phyloP scores from a whole-genome alignment of 2,113 vertebrate species.

The Gracilinanus agilis region DNA sequence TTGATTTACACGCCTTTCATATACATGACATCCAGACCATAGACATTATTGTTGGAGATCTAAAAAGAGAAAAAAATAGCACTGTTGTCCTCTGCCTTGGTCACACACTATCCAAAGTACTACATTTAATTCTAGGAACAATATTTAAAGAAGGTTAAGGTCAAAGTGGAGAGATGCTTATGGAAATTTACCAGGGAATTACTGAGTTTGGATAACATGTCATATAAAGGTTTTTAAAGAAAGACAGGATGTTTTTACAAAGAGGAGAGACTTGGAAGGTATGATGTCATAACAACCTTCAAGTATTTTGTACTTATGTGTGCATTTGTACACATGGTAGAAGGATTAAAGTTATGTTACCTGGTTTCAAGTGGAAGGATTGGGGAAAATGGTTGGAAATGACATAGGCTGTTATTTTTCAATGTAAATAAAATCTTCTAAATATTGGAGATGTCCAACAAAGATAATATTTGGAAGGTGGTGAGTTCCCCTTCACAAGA shows the following conservation, averaged over 20 bases:
- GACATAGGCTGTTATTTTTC: not conserved
- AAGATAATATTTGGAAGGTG: not conserved
- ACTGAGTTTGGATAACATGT: not conserved
- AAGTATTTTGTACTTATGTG: not conserved
- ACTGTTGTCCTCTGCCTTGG: not conserved
- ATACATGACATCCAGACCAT: not conserved
- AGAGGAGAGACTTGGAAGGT: not conserved
- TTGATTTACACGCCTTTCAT: not conserved
- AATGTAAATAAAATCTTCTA: not conserved
- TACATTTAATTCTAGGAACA: not conserved
- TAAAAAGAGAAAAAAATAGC: not conserved
- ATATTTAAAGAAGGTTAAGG: not conserved
- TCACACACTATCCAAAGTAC: not conserved
- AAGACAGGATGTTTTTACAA: not conserved
- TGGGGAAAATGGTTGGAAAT: not conserved
- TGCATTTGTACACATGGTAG: not conserved
- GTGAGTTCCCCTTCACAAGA: not conserved
- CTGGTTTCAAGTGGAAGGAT: not conserved
- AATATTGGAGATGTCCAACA: not conserved
- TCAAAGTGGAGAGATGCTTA: not conserved
- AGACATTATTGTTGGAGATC: not conserved
- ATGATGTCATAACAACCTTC: not conserved
- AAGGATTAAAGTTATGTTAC: not conserved
- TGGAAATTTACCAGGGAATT: not conserved
- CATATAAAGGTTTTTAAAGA: not conserved